Conservation (phyloP, 2,888 invertebrate species). For the Agriopis leucophaearia region DNA sequence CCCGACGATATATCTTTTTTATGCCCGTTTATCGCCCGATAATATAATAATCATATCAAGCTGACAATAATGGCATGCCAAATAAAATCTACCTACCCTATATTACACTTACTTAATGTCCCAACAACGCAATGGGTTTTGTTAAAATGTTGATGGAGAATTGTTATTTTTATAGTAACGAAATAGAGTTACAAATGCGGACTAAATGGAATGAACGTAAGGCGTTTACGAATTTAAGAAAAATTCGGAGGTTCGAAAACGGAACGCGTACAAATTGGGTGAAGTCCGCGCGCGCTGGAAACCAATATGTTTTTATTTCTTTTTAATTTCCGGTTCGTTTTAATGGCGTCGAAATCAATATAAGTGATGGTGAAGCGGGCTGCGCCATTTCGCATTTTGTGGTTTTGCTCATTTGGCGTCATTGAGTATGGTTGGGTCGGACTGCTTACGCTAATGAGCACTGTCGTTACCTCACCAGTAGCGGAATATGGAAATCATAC, state of each 20-base stretch:
- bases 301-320: constrained; percentile 86
- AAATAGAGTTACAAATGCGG: constrained; percentile 50
- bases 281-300: constrained; percentile 83
- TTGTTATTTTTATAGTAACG: constrained; percentile 31
- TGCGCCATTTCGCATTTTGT: constrained; percentile 81
- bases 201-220: constrained; percentile 35
- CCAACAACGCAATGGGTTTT: constrained; percentile 57
- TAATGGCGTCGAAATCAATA: constrained; percentile 86
- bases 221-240: constrained; percentile 57
- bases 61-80: constrained; percentile 84
- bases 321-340: constrained; percentile 85
- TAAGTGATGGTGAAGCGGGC: constrained; percentile 75
- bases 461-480: constrained; percentile 63
- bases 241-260: constrained; percentile 74
- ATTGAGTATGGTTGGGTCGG: constrained; percentile 64
- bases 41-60: constrained; percentile 85
- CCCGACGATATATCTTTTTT: constrained; percentile 80
- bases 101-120: constrained; percentile 63
- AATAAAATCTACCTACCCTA: constrained; percentile 84
- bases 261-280: constrained; percentile 83
- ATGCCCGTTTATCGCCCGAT: constrained; percentile 83
- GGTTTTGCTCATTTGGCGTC: constrained; percentile 83
- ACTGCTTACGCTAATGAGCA: constrained; percentile 66
- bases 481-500: constrained; percentile 39
- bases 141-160: constrained; percentile 30